Evolutionary conservation across 2,797 vertebrate genomes (phyloP), one percentile per base, ranked within the genome.

Genomic region (Diglossa cyanea): DNA sequence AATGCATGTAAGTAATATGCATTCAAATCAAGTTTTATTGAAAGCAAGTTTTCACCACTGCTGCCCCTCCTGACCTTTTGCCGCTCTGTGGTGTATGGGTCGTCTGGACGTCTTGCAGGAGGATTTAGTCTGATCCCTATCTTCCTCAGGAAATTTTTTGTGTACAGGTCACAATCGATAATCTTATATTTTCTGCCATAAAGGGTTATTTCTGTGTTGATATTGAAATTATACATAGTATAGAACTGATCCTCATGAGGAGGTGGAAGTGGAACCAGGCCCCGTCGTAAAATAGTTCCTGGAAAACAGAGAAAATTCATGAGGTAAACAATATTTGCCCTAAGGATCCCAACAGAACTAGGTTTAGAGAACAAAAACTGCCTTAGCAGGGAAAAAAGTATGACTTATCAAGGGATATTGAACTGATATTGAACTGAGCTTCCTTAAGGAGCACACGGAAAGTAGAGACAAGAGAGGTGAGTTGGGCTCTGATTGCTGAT

Each of bases 181-280:
- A 99, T 97, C 44, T 93, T 99, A 68, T 99, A 99, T 24, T 55
- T 98, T 90, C 97, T 98, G 25, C 98, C 98, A 96, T 99, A 98
- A 83, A 99, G 93, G 89, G 96, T 96, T 74, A 99, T 77, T 83
- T 99, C 97, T 91, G 91, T 98, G 97, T 98, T 97, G 90, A 99
- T 94, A 96, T 99, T 99, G 96, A 99, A 99, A 96, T 99, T 79
- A 91, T 98, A 96, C 55, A 99, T 48, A 31, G 97, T 98, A 97
- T 99, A 99, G 98, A 98, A 99, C 84, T 97, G 95, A 88, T 98
- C 98, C 33, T 99, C 97, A 35, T 98, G 71, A 76, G 99, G 99
- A 71, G 98, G 94, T 33, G 99, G 99, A 63, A 99, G 98, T 37
- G 98, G 97, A 97, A 99, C 97, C 58, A 98, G 98, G 45, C 98